phyloP scores from a whole-genome alignment of 2,113 vertebrate genomes.

The Pygoscelis adeliae region DNA sequence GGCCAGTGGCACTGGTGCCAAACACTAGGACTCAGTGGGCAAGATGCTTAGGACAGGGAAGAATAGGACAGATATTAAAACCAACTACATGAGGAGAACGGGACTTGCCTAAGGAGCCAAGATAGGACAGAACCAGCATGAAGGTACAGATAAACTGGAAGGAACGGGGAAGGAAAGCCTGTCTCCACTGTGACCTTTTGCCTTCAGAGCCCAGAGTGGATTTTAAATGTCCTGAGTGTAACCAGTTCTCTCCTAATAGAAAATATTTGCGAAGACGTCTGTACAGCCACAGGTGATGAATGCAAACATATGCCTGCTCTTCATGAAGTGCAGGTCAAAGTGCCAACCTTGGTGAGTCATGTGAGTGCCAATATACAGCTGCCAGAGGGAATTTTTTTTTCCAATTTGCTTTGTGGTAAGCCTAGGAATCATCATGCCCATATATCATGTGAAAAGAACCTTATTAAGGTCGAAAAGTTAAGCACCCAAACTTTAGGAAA shows the following conservation, averaged over 20 bases:
- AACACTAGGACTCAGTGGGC: neutral
- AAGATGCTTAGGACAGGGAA: neutral
- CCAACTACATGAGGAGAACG: neutral
- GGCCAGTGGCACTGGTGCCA: neutral
- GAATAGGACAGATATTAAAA: neutral
- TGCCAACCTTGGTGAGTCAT: conserved; percentile 25
- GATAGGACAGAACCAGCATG: neutral
- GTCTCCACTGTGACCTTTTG: neutral
- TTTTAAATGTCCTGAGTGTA: neutral
- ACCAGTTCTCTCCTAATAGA: neutral
- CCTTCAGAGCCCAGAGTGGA: neutral
- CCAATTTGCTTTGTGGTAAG: conserved; percentile 17
- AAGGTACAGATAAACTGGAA: neutral
- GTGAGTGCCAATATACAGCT: neutral
- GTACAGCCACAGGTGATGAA: neutral
- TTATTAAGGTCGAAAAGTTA: conserved; percentile 53
- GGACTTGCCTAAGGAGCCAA: neutral
- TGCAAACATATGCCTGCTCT: neutral
- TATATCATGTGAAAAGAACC: neutral
- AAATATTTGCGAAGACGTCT: neutral
- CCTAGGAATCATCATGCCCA: neutral
- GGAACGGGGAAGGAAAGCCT: neutral
- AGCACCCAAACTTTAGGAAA: conserved; percentile 30
- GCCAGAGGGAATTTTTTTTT: neutral
- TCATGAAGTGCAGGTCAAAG: neutral